phyloP scores from a whole-genome alignment of 2,113 vertebrate genomes.

The Myodes glareolus region DNA sequence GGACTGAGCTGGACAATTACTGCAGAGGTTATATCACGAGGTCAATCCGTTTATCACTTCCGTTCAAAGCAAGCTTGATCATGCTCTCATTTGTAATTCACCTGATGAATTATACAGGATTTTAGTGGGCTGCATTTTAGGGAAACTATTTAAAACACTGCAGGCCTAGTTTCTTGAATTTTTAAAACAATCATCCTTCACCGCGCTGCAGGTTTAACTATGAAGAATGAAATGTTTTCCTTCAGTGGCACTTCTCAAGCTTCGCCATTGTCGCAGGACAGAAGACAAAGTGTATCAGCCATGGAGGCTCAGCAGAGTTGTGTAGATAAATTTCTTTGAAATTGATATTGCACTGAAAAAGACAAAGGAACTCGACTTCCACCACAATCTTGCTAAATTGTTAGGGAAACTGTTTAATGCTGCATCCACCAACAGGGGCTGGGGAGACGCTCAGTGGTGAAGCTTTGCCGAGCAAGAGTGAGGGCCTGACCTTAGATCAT shows the following conservation, averaged over 20 bases:
- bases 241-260: neutral
- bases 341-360: neutral
- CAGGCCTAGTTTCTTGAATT: conserved; percentile 17
- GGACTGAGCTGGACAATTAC: neutral
- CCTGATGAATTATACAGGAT: conserved; percentile 53
- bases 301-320: neutral
- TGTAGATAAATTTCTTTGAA: neutral
- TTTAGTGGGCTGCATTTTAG: conserved; percentile 54
- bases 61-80: neutral
- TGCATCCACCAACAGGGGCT: neutral
- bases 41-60: conserved; percentile 31
- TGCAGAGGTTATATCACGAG: neutral
- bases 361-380: neutral
- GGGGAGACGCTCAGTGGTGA: neutral
- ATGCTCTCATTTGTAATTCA: conserved; percentile 49
- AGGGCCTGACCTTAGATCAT: neutral
- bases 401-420: conserved; percentile 42
- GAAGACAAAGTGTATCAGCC: neutral
- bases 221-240: conserved; percentile 28
- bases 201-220: neutral
- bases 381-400: conserved; percentile 1
- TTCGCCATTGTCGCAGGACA: neutral
- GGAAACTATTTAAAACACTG: conserved; percentile 27
- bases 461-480: neutral
- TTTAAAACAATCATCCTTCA: conserved; percentile 14